Percentiles rank a stretch among this genome's conserved stretches.
phyloP scores from a whole-genome alignment of 2,888 invertebrate genomes.

The Drosophila siamana region DNA sequence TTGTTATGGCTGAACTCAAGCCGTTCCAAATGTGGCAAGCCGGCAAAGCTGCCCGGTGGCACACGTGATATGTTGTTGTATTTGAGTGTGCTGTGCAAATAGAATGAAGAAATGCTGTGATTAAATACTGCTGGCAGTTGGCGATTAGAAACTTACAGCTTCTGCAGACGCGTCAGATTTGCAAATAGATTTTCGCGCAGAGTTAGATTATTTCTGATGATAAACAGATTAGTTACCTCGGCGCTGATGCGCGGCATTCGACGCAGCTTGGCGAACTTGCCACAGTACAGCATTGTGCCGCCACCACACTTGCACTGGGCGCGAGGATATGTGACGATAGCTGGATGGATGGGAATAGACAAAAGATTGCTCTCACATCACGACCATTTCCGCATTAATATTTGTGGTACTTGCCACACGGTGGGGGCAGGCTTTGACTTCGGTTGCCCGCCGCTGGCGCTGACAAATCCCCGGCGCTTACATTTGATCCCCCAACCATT shows the following conservation, averaged over 20 bases:
- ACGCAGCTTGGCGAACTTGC: conserved; percentile 69
- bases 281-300: conserved; percentile 77
- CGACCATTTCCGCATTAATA: background rate
- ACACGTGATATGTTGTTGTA: conserved; percentile 84
- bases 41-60: conserved; percentile 79
- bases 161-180: conserved; percentile 68
- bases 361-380: conserved; percentile 1
- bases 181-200: conserved; percentile 75
- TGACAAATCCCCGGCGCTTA: conserved; percentile 46
- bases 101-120: background rate
- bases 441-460: conserved; percentile 30
- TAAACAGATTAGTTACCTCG: conserved; percentile 82
- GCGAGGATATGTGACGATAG: conserved; percentile 84
- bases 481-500: conserved; percentile 39
- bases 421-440: conserved; percentile 40
- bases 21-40: conserved; percentile 73
- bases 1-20: conserved; percentile 83
- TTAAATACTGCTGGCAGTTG: background rate
- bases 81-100: conserved; percentile 78
- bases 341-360: conserved; percentile 52
- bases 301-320: conserved; percentile 75
- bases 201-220: conserved; percentile 82
- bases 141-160: conserved; percentile 71
- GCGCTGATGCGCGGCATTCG: conserved; percentile 73
- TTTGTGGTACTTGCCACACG: conserved; percentile 60